Evolutionary conservation across 2,888 invertebrate species (phyloP).

Genomic region (Leptopterna dolabrata): DNA sequence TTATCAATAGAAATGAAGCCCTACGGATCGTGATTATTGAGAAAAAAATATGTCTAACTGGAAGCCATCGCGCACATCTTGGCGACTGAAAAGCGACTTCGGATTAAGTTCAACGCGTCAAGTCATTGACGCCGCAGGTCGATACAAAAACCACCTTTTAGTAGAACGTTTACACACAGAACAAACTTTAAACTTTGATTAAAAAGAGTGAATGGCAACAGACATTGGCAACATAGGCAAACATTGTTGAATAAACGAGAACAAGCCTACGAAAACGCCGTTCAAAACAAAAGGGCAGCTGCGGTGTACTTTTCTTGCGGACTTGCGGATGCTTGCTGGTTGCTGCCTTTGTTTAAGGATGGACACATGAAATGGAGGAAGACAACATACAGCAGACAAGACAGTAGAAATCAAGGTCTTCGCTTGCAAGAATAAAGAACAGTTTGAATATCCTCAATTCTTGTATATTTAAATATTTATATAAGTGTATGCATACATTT

Average conservation of each 20-base stretch:
- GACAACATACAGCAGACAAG: too few relatives aligned
- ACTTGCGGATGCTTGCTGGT: not conserved
- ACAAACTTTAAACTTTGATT: not conserved
- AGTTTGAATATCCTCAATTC: too few relatives aligned
- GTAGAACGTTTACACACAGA: not conserved
- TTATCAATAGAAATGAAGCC: not conserved
- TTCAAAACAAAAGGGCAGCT: not conserved
- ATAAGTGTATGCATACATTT: too few relatives aligned
- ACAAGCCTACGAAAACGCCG: not conserved
- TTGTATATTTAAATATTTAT: too few relatives aligned
- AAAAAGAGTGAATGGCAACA: not conserved
- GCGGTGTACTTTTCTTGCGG: too few relatives aligned
- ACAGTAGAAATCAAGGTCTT: too few relatives aligned
- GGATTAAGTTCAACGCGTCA: not conserved
- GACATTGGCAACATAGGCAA: not conserved
- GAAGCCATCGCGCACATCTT: not conserved
- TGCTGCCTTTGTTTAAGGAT: not conserved
- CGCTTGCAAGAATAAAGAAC: too few relatives aligned
- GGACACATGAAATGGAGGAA: too few relatives aligned
- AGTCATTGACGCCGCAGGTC: not conserved
- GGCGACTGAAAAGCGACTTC: not conserved
- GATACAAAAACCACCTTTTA: not conserved
- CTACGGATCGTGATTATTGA: not conserved
- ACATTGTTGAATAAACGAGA: not conserved
- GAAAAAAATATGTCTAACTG: not conserved